phyloP scores from a whole-genome alignment of 2,888 invertebrate genomes.

The Cordilura impudica region DNA sequence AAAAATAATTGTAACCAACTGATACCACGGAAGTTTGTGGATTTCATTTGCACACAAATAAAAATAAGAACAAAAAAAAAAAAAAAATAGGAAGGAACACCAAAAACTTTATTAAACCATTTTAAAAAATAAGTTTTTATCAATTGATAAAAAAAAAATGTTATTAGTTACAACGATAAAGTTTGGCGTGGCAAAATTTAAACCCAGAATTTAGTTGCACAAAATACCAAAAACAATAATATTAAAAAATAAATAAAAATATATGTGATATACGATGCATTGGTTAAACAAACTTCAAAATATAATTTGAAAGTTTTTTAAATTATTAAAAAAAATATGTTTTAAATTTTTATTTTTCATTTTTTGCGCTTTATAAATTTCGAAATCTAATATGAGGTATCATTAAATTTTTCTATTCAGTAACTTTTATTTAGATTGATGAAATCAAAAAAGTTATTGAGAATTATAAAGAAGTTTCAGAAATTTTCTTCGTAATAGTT shows the following conservation, averaged over 20 bases:
- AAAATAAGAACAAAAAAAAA: neutral
- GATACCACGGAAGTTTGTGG: constrained; percentile 53
- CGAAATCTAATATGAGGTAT: too few species aligned
- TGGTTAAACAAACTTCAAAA: neutral
- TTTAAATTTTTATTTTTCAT: neutral
- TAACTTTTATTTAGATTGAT: too few species aligned
- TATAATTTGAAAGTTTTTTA: neutral
- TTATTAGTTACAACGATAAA: constrained; percentile 16
- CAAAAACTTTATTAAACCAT: constrained; percentile 23
- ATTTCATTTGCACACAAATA: constrained; percentile 28
- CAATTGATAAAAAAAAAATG: constrained; percentile 48
- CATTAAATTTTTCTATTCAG: too few species aligned
- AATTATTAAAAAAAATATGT: too few species aligned
- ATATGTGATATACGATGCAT: neutral
- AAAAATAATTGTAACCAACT: constrained; percentile 39
- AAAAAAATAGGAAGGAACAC: constrained; percentile 4
- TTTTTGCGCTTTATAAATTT: too few species aligned
- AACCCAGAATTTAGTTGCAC: neutral
- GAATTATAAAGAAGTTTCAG: too few species aligned
- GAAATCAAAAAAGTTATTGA: too few species aligned
- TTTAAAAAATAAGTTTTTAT: constrained; percentile 31
- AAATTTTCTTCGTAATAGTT: too few species aligned
- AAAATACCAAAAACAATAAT: too few species aligned
- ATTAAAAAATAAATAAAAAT: neutral
- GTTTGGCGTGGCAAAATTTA: neutral